A percentile compares a stretch with the other conserved stretches of the same genome.
Conservation (phyloP, 2,888 invertebrate species). For the Caenorhabditis japonica region DNA sequence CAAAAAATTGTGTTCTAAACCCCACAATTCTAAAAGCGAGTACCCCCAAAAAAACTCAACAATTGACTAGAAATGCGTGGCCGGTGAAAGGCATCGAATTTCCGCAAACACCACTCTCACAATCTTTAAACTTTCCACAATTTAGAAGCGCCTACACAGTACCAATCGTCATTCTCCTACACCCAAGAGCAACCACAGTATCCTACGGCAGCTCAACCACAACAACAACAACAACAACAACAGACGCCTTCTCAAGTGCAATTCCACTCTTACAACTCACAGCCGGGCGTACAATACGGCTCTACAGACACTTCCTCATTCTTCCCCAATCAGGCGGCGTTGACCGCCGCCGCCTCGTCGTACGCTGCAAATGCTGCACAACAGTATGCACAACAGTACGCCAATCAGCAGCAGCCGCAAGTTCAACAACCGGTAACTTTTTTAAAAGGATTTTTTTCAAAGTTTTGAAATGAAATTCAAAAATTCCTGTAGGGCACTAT, state of each 20-base stretch:
- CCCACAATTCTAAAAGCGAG: too few species aligned
- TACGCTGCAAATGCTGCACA: slow-evolving; percentile 55
- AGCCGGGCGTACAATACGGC: slow-evolving; percentile 56
- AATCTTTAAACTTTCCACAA: not conserved
- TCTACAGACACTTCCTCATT: slow-evolving; percentile 12
- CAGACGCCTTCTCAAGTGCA: slow-evolving; percentile 17
- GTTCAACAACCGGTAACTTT: too few species aligned
- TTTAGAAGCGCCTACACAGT: slow-evolving; percentile 18
- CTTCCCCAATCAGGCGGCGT: slow-evolving; percentile 50
- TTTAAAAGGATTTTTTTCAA: too few species aligned
- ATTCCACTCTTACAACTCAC: slow-evolving; percentile 57
- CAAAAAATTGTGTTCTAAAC: too few species aligned
- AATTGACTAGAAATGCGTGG: too few species aligned
- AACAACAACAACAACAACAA: slow-evolving; percentile 30
- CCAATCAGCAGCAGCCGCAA: slow-evolving; percentile 25
- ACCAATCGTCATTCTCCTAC: slow-evolving; percentile 36
- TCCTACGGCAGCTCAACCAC: too few species aligned
- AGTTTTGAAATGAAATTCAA: too few species aligned
- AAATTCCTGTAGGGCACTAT: too few species aligned
- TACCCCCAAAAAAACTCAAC: too few species aligned
- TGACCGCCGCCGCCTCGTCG: slow-evolving; percentile 54
- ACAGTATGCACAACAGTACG: slow-evolving; percentile 52
- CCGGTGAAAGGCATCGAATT: too few species aligned
- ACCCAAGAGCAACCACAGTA: slow-evolving; percentile 32
- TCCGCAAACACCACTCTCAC: too few species aligned